Evolutionary conservation across 1,140 invertebrate genomes (phyloP), one percentile per base, ranked within the genome.

Genomic region (Galendromus occidentalis): DNA sequence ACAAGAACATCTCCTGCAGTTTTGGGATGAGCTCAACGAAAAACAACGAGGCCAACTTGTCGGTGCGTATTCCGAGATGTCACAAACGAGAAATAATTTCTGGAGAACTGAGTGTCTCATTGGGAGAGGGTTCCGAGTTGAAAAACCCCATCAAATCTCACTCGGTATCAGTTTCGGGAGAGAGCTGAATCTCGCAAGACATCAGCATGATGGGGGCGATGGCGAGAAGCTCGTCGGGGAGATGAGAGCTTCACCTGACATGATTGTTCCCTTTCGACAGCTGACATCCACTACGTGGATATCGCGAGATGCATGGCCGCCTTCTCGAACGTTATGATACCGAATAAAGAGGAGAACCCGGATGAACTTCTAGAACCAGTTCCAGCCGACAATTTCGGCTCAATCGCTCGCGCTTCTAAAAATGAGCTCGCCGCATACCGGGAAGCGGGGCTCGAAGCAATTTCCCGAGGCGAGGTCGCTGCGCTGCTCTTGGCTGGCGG

Each of bases 1-100:
- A 20, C 92, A 97, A 78, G 82, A 85, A 65, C 91, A 96, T 75
- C 77, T 96, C 66, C 73, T 95, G 7, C 80, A 83, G 70, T 95
- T 88, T 76, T 93, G 86, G 86, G 78, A 85, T 67, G 79, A 84
- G 67, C 72, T 95, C 1, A 78, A 75, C 22, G 78, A 83, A 6
- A 77, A 82, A 1, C 68, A 72, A 41, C 64, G 65, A 33, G 14
- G 55, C 33, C 33, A 59, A 18, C 66, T 72, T 7, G 25, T 66
- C 0, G 47, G 65, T 44, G 69, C 71, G 51, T 64, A 71, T 1
- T 39, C 66, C 42, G 39, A n/a, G n/a, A n/a, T n/a, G n/a, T n/a
- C n/a, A n/a, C n/a, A n/a, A n/a, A n/a, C n/a, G n/a, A n/a, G n/a
- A n/a, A n/a, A n/a, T n/a, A n/a, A n/a, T n/a, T n/a, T n/a, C n/a